These are phyloP conservation scores for Vidua macroura DNA, from an alignment of 2,113 vertebrate genomes.

Conservation along the genomic window DNA sequence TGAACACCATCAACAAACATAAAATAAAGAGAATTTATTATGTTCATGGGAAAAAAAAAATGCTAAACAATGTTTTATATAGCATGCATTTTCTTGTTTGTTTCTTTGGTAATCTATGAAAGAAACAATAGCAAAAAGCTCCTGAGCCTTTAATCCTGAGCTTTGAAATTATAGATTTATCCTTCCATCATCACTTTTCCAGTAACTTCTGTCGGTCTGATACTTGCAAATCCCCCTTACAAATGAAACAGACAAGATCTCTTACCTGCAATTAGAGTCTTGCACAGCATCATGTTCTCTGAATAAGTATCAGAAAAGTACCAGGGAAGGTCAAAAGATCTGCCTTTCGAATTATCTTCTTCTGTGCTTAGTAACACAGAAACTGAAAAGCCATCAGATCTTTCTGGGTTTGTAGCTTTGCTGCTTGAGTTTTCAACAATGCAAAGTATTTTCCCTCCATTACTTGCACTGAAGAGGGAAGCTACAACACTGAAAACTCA, in stretches of 20 bases:
- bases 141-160: background rate
- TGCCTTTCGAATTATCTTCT: background rate
- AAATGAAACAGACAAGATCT: background rate
- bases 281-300: background rate
- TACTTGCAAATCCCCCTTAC: background rate
- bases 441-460: background rate
- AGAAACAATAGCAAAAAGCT: background rate
- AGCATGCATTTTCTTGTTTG: background rate
- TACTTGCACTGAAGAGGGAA: background rate
- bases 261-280: slow-evolving; percentile 2
- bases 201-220: background rate
- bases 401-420: background rate
- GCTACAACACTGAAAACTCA: background rate
- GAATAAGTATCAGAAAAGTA: slow-evolving; percentile 7
- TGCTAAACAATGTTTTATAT: background rate
- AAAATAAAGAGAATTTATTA: background rate
- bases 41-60: background rate
- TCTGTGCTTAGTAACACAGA: background rate
- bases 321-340: background rate
- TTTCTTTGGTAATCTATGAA: background rate
- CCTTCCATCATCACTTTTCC: background rate
- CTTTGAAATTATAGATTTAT: background rate
- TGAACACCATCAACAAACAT: background rate
- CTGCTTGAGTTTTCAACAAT: background rate
- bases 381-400: background rate